A percentile compares a stretch with the other conserved stretches of the same genome.
Evolutionary conservation across 1,140 invertebrate species (phyloP).

Genomic region (Diprion similis): DNA sequence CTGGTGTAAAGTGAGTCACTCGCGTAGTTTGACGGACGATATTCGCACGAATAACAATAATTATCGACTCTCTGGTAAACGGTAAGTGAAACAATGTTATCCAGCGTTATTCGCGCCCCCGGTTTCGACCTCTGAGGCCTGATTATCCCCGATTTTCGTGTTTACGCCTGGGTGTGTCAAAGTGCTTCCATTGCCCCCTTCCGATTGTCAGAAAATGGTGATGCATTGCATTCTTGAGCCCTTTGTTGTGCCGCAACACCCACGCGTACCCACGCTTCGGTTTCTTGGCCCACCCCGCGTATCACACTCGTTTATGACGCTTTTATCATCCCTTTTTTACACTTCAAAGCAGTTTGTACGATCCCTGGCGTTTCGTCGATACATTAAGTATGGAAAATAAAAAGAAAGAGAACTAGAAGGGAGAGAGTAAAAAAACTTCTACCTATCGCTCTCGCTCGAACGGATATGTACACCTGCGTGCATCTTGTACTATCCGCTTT

Average conservation of each 20-base stretch:
- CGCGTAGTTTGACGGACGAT: constrained; percentile 18
- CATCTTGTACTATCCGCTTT: no score
- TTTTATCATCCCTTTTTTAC: no score
- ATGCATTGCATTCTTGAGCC: constrained; percentile 40
- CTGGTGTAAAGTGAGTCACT: constrained; percentile 35
- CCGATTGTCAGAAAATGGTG: constrained; percentile 48
- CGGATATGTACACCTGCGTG: neutral
- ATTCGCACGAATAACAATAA: neutral
- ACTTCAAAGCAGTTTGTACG: no score
- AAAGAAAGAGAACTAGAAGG: neutral
- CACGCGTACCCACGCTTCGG: neutral
- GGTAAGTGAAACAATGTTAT: constrained; percentile 20
- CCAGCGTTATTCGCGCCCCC: neutral
- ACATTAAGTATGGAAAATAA: neutral
- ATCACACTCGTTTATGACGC: no score
- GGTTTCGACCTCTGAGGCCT: neutral
- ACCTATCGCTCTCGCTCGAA: neutral
- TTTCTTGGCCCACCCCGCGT: no score
- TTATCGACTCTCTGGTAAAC: neutral
- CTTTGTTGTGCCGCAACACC: constrained; percentile 35
- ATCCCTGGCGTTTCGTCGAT: neutral
- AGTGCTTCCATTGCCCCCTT: constrained; percentile 26
- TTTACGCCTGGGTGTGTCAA: constrained; percentile 51
- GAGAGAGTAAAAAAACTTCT: no score
- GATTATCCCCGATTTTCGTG: constrained; percentile 21